phyloP scores from a whole-genome alignment of 1,140 invertebrate species.

The Drosophila pruinosa region DNA sequence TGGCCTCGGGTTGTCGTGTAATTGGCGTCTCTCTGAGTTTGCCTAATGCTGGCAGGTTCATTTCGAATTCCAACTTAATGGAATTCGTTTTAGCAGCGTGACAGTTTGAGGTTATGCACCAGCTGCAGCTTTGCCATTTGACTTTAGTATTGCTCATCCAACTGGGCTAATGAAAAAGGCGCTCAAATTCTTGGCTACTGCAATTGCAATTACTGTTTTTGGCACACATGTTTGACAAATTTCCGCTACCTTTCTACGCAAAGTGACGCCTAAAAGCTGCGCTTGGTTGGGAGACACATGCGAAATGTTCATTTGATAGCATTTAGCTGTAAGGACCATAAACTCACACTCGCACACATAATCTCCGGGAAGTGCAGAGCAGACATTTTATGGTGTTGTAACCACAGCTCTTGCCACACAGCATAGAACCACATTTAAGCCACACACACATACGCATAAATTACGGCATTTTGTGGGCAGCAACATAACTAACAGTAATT shows the following conservation, averaged over 20 bases:
- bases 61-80: slow-evolving; percentile 34
- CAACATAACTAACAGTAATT: slow-evolving; percentile 78
- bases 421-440: slow-evolving; percentile 18
- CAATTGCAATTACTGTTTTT: slow-evolving; percentile 2
- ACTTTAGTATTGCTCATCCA: slow-evolving; percentile 1
- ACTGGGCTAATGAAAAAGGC: slow-evolving; percentile 26
- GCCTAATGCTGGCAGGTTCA: background rate
- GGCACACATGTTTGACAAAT: slow-evolving; percentile 15
- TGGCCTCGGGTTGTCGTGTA: slow-evolving; percentile 23
- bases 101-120: slow-evolving; percentile 26
- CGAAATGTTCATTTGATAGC: slow-evolving; percentile 44
- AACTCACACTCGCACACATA: slow-evolving; percentile 5
- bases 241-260: background rate
- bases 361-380: background rate
- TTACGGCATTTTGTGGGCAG: slow-evolving; percentile 67
- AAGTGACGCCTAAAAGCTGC: background rate
- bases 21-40: slow-evolving; percentile 19
- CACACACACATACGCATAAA: slow-evolving; percentile 51
- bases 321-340: slow-evolving; percentile 17
- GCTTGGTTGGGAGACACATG: slow-evolving; percentile 1
- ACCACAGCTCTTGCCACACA: slow-evolving; percentile 41
- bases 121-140: background rate
- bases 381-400: slow-evolving; percentile 44
- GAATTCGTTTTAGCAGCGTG: slow-evolving; percentile 22
- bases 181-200: slow-evolving; percentile 5